Evolutionary conservation across 2,113 vertebrate species (phyloP), one percentile per base, ranked within the genome.

Genomic region (Vanacampus margaritifer): DNA sequence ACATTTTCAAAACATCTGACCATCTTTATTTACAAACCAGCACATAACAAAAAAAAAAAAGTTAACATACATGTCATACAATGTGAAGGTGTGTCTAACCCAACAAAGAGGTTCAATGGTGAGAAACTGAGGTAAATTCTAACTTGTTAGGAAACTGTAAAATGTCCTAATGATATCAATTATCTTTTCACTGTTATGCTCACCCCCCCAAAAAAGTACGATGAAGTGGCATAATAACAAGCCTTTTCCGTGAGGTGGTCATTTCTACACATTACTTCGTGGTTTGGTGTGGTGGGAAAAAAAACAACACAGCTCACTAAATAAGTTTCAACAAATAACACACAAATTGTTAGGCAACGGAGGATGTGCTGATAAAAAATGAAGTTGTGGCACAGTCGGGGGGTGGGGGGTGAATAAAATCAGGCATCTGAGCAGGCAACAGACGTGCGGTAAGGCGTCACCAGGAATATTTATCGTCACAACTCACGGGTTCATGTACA

Each of bases 21-120:
- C 74, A 87, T 79, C 74, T 90, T 91, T 89, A 89, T 89, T 90
- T 84, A 83, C 81, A 86, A 67, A 64, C 81, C 66, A 61, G 71
- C 65, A 80, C 58, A 82, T 74, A 23, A 84, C 68, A 80, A 79
- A 71, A 78, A 56, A 67, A 65, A 69, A 39, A 62, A 62, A 24
- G 12, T 14, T 72, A 50, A 79, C 61, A 74, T 36, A 75, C 50
- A 76, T 23, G 28, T 54, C 58, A 3, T 59, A 36, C 59, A 61
- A 39, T 41, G 35, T 73, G 62, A 45, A 35, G 26, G 56, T 32
- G 26, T 17, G 24, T 35, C 78, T 9, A 68, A 64, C 12, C 57
- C 39, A 53, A 69, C 60, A 66, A 26, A 61, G 43, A 51, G 37
- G 28, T 66, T 65, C 23, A 65, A 61, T 0, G 2, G 39, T 56